These are phyloP conservation scores for Oreortyx pictus DNA, from an alignment of 2,797 vertebrate species.

Conservation along the genomic window DNA sequence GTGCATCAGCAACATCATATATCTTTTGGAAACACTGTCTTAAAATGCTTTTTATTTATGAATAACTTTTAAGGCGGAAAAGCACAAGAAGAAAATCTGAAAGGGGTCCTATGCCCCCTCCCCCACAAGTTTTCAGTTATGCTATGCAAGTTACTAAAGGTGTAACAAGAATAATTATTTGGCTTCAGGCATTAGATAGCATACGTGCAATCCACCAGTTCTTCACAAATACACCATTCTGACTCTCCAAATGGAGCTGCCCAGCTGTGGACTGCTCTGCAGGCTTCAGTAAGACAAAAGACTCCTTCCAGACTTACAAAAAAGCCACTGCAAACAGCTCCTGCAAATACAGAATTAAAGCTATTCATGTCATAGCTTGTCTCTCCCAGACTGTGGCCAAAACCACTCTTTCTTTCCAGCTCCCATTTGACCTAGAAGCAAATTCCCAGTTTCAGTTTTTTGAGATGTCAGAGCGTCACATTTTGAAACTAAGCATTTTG, in stretches of 20 bases:
- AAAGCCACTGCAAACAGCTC: neutral
- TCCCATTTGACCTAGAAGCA: neutral
- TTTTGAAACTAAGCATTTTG: constrained; percentile 27
- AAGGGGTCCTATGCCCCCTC: neutral
- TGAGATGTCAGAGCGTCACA: neutral
- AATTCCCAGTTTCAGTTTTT: neutral
- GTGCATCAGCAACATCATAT: neutral
- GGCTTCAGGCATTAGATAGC: neutral
- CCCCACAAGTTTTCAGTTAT: neutral
- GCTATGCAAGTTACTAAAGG: neutral
- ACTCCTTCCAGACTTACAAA: neutral
- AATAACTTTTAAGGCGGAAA: neutral
- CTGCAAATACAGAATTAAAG: neutral
- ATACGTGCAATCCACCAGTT: neutral
- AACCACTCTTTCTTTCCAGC: neutral
- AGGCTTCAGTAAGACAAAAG: neutral
- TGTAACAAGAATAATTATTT: neutral
- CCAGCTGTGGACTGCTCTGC: neutral
- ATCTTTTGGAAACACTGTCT: neutral
- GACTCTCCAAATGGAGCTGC: neutral
- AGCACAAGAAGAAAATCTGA: neutral
- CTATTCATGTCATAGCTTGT: neutral
- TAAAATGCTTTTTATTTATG: neutral
- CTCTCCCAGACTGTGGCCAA: neutral
- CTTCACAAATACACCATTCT: neutral